These are phyloP conservation scores for Lepas anatifera DNA, from an alignment of 2,888 invertebrate species.

Conservation along the genomic window DNA sequence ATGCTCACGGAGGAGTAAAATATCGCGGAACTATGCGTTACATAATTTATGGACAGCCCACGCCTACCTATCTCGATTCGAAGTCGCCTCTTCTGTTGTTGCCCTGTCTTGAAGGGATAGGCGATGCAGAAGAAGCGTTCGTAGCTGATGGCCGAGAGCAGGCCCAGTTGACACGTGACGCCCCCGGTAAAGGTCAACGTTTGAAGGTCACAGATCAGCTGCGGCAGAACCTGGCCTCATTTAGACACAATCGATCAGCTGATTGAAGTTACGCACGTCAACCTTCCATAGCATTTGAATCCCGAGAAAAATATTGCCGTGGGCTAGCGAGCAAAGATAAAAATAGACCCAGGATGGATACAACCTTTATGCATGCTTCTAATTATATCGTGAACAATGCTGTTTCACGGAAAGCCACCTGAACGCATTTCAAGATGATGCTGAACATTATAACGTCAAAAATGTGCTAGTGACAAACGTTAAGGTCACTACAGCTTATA, in stretches of 20 bases:
- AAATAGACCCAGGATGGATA: no score
- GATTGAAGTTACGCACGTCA: no score
- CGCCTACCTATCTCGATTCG: neutral
- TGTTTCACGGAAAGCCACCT: no score
- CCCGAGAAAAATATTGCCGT: neutral
- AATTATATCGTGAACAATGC: neutral
- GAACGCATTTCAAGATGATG: no score
- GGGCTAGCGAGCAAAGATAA: neutral
- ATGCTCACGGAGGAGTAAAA: no score
- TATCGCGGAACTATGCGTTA: no score
- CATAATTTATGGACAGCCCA: no score
- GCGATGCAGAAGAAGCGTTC: neutral
- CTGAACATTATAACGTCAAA: no score
- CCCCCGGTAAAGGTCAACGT: neutral
- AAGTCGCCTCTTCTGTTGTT: neutral
- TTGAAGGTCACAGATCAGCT: neutral
- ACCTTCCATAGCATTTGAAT: neutral
- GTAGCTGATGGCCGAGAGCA: constrained; percentile 5
- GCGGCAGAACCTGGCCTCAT: neutral
- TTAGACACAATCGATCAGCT: neutral
- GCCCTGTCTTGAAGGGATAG: neutral
- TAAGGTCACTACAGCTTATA: no score
- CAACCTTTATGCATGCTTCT: neutral
- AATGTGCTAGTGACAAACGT: no score
- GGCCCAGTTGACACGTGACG: neutral